A percentile compares a stretch with the other conserved stretches of the same genome.
phyloP scores from a whole-genome alignment of 2,797 vertebrate genomes.

The Sebastes hubbsi region DNA sequence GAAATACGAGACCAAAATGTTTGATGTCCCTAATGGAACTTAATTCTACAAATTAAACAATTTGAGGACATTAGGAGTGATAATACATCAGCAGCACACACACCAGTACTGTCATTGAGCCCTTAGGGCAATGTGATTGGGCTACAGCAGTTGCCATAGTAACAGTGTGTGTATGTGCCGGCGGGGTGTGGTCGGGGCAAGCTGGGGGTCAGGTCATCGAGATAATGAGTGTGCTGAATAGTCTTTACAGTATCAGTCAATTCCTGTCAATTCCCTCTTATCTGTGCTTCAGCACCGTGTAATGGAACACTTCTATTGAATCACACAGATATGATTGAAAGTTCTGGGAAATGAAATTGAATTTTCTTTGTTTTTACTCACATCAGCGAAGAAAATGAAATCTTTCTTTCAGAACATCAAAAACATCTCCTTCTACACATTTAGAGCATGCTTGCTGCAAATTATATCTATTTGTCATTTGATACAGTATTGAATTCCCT shows the following conservation, averaged over 20 bases:
- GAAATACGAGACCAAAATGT: background rate
- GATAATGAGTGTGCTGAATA: constrained; percentile 51
- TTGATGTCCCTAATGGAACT: background rate
- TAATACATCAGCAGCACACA: background rate
- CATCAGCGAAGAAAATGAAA: background rate
- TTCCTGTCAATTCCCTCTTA: constrained; percentile 46
- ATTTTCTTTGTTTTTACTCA: background rate
- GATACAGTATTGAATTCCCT: background rate
- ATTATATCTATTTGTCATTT: background rate
- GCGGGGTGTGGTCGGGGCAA: constrained; percentile 17
- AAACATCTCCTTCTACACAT: background rate
- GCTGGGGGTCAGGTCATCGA: constrained; percentile 50
- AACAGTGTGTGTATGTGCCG: constrained; percentile 29
- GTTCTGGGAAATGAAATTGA: background rate
- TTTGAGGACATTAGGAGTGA: background rate
- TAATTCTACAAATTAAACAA: background rate
- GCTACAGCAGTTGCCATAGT: constrained; percentile 60
- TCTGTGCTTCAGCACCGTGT: constrained; percentile 12
- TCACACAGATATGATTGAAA: constrained; percentile 19
- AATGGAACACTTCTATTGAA: constrained; percentile 22
- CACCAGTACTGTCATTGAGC: constrained; percentile 24
- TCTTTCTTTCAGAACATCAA: background rate
- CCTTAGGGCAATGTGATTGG: constrained; percentile 45
- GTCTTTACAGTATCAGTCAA: constrained; percentile 36
- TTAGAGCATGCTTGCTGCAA: background rate